phyloP scores from a whole-genome alignment of 1,140 invertebrate genomes.

The Campoletis sonorensis region DNA sequence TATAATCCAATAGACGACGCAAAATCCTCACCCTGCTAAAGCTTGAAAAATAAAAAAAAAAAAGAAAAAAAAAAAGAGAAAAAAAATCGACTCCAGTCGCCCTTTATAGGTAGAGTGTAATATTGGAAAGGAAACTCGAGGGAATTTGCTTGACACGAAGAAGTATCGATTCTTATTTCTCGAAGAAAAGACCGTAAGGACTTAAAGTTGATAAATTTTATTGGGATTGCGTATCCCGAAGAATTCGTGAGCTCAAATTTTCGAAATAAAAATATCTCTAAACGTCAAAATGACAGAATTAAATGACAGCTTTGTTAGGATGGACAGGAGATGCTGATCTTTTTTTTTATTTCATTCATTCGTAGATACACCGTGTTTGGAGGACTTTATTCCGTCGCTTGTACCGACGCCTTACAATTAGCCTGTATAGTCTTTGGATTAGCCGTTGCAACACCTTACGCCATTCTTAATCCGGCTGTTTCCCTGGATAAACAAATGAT shows the following conservation, averaged over 20 bases:
- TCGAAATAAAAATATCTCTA: too few relatives aligned
- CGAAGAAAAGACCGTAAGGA: too few relatives aligned
- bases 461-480: slow-evolving; percentile 79
- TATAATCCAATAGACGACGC: slow-evolving; percentile 1
- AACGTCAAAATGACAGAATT: too few relatives aligned
- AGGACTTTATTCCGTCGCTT: slow-evolving; percentile 88
- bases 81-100: not conserved
- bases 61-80: too few relatives aligned
- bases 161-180: too few relatives aligned
- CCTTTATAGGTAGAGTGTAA: too few relatives aligned
- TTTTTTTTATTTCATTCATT: not conserved
- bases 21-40: not conserved
- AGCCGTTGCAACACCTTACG: slow-evolving; percentile 80
- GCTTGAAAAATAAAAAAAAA: slow-evolving; percentile 26
- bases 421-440: slow-evolving; percentile 87
- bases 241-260: too few relatives aligned
- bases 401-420: slow-evolving; percentile 89
- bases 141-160: too few relatives aligned
- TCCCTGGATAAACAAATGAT: slow-evolving; percentile 73
- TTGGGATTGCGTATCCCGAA: too few relatives aligned
- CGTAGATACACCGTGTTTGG: slow-evolving; percentile 85
- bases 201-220: too few relatives aligned
- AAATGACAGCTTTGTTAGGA: too few relatives aligned
- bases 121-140: too few relatives aligned
- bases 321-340: not conserved